A percentile compares a stretch with the other conserved stretches of the same genome.
Evolutionary conservation across 2,113 vertebrate species (phyloP).

Genomic region (Tenrec ecaudatus): DNA sequence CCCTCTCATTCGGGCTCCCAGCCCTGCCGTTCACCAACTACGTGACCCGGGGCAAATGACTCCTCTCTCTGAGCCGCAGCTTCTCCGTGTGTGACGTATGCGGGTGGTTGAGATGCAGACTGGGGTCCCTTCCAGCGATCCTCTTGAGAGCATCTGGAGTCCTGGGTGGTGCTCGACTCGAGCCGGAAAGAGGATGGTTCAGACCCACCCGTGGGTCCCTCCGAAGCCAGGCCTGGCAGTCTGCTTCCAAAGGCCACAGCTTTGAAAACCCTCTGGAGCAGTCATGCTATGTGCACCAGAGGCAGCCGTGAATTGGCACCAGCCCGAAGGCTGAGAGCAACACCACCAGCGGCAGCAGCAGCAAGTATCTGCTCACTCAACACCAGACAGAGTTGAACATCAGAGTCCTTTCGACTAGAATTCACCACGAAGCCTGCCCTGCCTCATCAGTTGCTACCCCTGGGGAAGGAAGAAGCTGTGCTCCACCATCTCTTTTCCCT

Average conservation of each 20-base stretch:
- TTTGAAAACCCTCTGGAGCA: neutral
- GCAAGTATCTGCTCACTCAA: neutral
- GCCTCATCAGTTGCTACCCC: neutral
- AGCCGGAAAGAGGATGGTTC: neutral
- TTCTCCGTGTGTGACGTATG: neutral
- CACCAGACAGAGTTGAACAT: neutral
- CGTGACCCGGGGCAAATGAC: neutral
- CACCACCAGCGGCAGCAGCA: neutral
- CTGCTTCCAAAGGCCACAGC: neutral
- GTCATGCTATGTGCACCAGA: neutral
- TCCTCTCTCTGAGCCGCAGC: neutral
- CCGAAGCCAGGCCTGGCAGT: neutral
- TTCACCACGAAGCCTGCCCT: neutral
- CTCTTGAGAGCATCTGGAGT: neutral
- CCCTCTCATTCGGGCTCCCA: neutral
- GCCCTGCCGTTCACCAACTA: neutral
- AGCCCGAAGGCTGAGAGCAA: no score
- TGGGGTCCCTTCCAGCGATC: neutral
- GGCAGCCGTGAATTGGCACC: neutral
- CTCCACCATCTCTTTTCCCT: slow-evolving; percentile 44
- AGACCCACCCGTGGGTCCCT: neutral
- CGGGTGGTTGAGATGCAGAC: neutral
- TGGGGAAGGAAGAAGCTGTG: neutral
- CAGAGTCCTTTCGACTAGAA: neutral
- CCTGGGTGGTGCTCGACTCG: neutral